These are phyloP conservation scores for Picus viridis DNA, from an alignment of 2,797 vertebrate species.

Conservation along the genomic window DNA sequence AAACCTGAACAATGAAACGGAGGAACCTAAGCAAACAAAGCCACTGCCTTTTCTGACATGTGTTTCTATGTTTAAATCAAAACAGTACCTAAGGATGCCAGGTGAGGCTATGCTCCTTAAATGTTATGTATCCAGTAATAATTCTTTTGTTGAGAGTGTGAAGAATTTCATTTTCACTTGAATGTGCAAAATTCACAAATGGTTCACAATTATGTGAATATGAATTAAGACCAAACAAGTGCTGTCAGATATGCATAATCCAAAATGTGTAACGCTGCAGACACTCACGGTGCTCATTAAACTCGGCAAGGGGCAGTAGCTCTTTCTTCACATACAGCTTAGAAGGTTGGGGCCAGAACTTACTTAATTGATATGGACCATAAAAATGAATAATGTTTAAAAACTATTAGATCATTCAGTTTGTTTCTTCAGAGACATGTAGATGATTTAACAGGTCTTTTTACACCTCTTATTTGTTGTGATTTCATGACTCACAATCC, in stretches of 20 bases:
- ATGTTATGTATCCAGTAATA: neutral
- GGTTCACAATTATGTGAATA: neutral
- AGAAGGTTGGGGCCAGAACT: neutral
- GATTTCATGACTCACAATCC: neutral
- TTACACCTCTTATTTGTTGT: neutral
- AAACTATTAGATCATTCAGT: neutral
- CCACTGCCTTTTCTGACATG: neutral
- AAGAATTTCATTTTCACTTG: neutral
- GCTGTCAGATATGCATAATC: neutral
- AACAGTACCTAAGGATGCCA: neutral
- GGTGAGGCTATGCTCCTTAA: neutral
- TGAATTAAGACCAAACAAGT: neutral
- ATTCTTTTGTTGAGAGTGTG: neutral
- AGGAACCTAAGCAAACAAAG: neutral
- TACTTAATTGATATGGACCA: neutral
- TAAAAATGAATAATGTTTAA: neutral
- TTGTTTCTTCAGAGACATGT: neutral
- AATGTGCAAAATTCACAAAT: neutral
- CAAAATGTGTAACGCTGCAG: neutral
- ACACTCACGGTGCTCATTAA: neutral
- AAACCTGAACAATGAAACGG: neutral
- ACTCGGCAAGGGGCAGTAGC: neutral
- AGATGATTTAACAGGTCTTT: neutral
- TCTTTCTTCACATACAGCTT: neutral
- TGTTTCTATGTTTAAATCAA: neutral